Evolutionary conservation across 2,113 vertebrate species (phyloP).

Genomic region (Deroptyus accipitrinus): DNA sequence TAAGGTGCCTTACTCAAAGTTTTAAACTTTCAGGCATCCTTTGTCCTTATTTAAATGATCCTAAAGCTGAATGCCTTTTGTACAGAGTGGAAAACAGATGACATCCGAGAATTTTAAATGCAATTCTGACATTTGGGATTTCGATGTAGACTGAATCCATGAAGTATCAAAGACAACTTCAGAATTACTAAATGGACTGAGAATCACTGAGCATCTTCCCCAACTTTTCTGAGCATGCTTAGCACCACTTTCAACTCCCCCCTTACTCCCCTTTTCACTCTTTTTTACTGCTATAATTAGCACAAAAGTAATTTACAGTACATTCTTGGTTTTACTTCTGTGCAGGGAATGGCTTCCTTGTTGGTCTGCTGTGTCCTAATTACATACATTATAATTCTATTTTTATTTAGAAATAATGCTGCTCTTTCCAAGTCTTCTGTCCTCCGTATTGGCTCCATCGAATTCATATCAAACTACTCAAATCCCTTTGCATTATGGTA

Average conservation of each 20-base stretch:
- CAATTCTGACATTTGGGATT: not conserved
- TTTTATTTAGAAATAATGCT: not conserved
- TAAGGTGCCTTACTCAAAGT: not conserved
- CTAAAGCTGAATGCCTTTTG: not conserved
- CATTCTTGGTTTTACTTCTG: not conserved
- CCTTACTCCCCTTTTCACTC: not conserved
- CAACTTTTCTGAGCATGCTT: not conserved
- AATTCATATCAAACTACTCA: not conserved
- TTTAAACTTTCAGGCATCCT: not conserved
- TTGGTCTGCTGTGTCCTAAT: not conserved
- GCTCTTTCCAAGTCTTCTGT: not conserved
- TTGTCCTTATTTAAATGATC: not conserved
- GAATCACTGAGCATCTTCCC: not conserved
- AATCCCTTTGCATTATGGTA: not conserved
- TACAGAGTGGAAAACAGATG: not conserved
- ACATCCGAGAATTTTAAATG: not conserved
- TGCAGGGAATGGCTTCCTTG: not conserved
- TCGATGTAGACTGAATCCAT: not conserved
- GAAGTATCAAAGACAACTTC: not conserved
- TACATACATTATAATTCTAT: not conserved
- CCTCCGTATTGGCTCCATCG: accelerated
- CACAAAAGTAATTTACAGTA: not conserved
- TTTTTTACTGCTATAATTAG: not conserved
- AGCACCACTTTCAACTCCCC: not conserved
- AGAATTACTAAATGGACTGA: not conserved